phyloP scores from a whole-genome alignment of 1,140 invertebrate genomes.

The Heliconius nattereri region DNA sequence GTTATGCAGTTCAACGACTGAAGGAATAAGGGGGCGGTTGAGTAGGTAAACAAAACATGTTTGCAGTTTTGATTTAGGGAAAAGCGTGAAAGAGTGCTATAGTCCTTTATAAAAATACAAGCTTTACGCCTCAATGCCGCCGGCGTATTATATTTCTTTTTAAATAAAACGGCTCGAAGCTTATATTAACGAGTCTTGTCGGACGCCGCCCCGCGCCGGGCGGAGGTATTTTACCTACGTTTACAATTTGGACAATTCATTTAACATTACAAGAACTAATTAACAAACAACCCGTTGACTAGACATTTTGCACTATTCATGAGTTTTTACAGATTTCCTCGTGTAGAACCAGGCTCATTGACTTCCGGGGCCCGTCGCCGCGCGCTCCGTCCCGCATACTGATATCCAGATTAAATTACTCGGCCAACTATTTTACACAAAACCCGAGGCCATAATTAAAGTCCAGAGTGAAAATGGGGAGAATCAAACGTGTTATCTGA shows the following conservation, averaged over 20 bases:
- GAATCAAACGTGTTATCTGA: constrained; percentile 81
- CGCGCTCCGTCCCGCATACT: constrained; percentile 68
- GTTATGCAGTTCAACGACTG: constrained; percentile 78
- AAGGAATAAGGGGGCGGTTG: constrained; percentile 72
- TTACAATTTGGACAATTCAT: constrained; percentile 14
- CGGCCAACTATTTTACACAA: constrained; percentile 80
- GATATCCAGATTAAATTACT: constrained; percentile 78
- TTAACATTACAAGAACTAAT: not conserved
- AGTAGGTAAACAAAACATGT: constrained; percentile 76
- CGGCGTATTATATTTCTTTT: constrained; percentile 30
- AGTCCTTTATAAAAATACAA: constrained; percentile 45
- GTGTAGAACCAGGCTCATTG: constrained; percentile 40
- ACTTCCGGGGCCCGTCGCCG: constrained; percentile 50
- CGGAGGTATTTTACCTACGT: not conserved
- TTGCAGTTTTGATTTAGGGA: constrained; percentile 71
- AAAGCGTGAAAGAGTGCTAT: constrained; percentile 54
- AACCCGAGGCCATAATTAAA: constrained; percentile 80
- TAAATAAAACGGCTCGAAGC: constrained; percentile 25
- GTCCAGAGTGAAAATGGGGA: constrained; percentile 72
- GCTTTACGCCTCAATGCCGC: constrained; percentile 38
- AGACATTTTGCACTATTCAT: constrained; percentile 10
- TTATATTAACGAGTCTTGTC: constrained; percentile 27
- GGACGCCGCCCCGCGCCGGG: not conserved
- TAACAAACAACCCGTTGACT: not conserved
- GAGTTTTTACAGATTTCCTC: constrained; percentile 25